Conservation (phyloP, 2,797 vertebrate species). For the Enteromius paludinosus region DNA sequence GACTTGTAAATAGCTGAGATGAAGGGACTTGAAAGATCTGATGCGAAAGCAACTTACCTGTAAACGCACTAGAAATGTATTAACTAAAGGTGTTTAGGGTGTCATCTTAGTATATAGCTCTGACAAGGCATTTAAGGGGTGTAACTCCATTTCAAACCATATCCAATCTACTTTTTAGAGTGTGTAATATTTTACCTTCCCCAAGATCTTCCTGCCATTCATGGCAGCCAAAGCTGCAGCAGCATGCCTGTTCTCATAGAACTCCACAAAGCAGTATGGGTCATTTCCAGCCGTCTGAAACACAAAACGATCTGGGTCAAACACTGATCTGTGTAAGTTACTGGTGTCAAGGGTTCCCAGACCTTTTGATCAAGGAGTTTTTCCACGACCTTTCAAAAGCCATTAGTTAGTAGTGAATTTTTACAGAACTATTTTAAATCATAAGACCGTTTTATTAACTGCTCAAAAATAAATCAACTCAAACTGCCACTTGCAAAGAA, state of each 20-base stretch:
- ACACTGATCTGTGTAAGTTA: not conserved
- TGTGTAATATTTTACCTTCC: constrained; percentile 89
- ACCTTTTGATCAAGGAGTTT: not conserved
- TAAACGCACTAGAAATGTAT: not conserved
- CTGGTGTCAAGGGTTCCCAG: not conserved
- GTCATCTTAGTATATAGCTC: not conserved
- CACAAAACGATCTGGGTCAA: not conserved
- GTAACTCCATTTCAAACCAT: not conserved
- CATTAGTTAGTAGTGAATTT: not conserved
- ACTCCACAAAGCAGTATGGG: constrained; percentile 98
- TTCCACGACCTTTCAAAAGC: not conserved
- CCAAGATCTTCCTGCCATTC: constrained; percentile 99
- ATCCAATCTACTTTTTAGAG: not conserved
- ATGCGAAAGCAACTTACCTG: not conserved
- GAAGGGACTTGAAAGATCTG: not conserved
- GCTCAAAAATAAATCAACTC: not conserved
- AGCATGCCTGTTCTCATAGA: constrained; percentile 97
- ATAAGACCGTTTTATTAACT: not conserved
- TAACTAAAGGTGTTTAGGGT: not conserved
- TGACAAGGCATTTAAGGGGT: not conserved
- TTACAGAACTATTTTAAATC: not conserved
- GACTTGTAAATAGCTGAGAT: not conserved
- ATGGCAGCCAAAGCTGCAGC: constrained; percentile 96
- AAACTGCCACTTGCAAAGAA: not conserved
- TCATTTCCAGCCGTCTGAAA: constrained; percentile 95